These are phyloP conservation scores for Ageneiosus marmoratus DNA, from an alignment of 2,113 vertebrate species.

Conservation along the genomic window DNA sequence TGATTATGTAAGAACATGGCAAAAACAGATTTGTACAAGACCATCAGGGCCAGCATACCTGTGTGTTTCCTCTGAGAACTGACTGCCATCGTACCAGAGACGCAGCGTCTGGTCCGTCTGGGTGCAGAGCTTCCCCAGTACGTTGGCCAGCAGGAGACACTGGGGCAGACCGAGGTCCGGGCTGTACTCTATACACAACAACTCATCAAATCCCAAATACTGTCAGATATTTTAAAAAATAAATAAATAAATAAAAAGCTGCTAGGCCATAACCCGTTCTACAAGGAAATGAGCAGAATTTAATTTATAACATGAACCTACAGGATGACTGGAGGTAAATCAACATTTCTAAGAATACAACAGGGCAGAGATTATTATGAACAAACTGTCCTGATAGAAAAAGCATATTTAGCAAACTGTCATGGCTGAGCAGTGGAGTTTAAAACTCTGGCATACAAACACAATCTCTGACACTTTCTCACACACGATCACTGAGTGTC, in stretches of 20 bases:
- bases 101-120: constrained; percentile 79
- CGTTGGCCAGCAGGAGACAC: constrained; percentile 78
- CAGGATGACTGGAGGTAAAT: not conserved
- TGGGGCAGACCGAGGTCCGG: constrained; percentile 82
- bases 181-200: constrained; percentile 68
- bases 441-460: not conserved
- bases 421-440: not conserved
- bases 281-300: not conserved
- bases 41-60: constrained; percentile 60
- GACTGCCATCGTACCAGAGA: constrained; percentile 80
- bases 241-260: not conserved
- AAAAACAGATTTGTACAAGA: not conserved
- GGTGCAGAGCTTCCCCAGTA: constrained; percentile 79
- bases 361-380: not conserved
- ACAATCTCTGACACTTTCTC: not conserved
- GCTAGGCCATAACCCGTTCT: not conserved
- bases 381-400: not conserved
- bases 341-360: not conserved
- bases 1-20: not conserved
- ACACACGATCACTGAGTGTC: constrained; percentile 22
- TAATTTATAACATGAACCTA: not conserved
- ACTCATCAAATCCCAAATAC: not conserved
- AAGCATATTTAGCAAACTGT: constrained; percentile 6
- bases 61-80: constrained; percentile 64
- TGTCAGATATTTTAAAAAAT: not conserved